Evolutionary conservation across 2,888 invertebrate species (phyloP).

Genomic region (Drosophila kanekoi): DNA sequence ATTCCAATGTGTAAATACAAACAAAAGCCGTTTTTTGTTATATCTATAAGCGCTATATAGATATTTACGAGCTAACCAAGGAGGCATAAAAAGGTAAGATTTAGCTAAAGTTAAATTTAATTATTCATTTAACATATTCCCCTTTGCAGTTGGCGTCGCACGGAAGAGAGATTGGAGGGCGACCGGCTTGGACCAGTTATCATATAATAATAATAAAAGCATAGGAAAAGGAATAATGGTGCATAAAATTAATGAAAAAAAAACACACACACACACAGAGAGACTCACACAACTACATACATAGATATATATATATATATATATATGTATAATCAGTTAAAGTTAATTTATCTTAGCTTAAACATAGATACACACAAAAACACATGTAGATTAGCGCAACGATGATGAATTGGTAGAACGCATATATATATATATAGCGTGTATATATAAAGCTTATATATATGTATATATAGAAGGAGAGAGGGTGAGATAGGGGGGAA

Average conservation of each 20-base stretch:
- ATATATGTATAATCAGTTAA: slow-evolving; percentile 55
- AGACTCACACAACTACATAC: slow-evolving; percentile 27
- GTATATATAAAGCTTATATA: neutral
- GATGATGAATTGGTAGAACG: slow-evolving; percentile 17
- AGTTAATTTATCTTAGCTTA: slow-evolving; percentile 56
- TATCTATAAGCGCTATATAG: slow-evolving; percentile 74
- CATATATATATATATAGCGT: slow-evolving; percentile 5
- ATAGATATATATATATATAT: slow-evolving; percentile 23
- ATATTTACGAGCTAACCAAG: slow-evolving; percentile 70
- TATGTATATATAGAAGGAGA: slow-evolving; percentile 6
- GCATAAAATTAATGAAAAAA: slow-evolving; percentile 66
- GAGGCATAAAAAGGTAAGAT: slow-evolving; percentile 71
- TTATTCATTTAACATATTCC: neutral
- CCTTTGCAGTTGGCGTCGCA: slow-evolving; percentile 41
- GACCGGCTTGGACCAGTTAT: slow-evolving; percentile 77
- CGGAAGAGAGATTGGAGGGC: slow-evolving; percentile 30
- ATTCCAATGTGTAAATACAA: slow-evolving; percentile 79
- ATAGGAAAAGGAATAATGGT: slow-evolving; percentile 78
- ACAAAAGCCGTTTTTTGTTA: slow-evolving; percentile 66
- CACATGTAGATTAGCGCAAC: slow-evolving; percentile 51
- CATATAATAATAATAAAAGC: slow-evolving; percentile 65
- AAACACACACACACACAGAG: slow-evolving; percentile 26
- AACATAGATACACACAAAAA: slow-evolving; percentile 26
- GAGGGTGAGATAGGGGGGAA: slow-evolving; percentile 16
- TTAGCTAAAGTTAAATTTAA: neutral